These are phyloP conservation scores for Pseudomyrmex sp. DNA, from an alignment of 1,140 invertebrate species.

Conservation along the genomic window DNA sequence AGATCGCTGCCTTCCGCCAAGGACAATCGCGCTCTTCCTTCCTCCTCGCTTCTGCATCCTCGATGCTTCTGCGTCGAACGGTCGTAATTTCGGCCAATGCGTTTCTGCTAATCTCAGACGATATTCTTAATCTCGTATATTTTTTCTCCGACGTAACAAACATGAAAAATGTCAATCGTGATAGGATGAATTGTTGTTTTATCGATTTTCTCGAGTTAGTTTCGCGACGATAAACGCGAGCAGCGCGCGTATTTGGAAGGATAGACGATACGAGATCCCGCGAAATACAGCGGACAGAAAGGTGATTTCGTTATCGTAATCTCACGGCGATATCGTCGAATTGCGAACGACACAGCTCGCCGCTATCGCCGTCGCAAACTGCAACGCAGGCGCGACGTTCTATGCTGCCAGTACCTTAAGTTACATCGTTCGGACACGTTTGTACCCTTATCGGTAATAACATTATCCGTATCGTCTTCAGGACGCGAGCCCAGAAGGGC, in stretches of 20 bases:
- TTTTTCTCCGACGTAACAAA: neutral
- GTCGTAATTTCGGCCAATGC: slow-evolving; percentile 53
- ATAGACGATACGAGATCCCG: slow-evolving; percentile 18
- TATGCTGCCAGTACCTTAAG: neutral
- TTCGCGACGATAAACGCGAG: neutral
- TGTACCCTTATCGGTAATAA: slow-evolving; percentile 55
- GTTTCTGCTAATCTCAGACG: slow-evolving; percentile 41
- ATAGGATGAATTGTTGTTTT: neutral
- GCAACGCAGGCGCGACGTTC: slow-evolving; percentile 1
- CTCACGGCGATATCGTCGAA: slow-evolving; percentile 38
- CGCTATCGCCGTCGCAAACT: slow-evolving; percentile 21
- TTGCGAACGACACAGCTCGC: slow-evolving; percentile 19
- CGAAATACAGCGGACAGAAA: slow-evolving; percentile 24
- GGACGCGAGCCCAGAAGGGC: slow-evolving; percentile 19
- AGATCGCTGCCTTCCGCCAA: slow-evolving; percentile 72
- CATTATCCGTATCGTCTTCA: slow-evolving; percentile 53
- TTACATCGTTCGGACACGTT: slow-evolving; percentile 45
- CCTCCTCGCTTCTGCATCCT: slow-evolving; percentile 49
- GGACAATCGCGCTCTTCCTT: slow-evolving; percentile 65
- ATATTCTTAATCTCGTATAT: slow-evolving; percentile 3
- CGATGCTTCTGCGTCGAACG: slow-evolving; percentile 29
- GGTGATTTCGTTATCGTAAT: slow-evolving; percentile 59
- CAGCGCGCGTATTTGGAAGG: neutral
- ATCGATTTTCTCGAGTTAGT: neutral
- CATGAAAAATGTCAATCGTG: too few species aligned